Percentiles rank a stretch among this genome's conserved stretches.
Evolutionary conservation across 2,888 invertebrate species (phyloP).

Genomic region (Papilio demoleus): DNA sequence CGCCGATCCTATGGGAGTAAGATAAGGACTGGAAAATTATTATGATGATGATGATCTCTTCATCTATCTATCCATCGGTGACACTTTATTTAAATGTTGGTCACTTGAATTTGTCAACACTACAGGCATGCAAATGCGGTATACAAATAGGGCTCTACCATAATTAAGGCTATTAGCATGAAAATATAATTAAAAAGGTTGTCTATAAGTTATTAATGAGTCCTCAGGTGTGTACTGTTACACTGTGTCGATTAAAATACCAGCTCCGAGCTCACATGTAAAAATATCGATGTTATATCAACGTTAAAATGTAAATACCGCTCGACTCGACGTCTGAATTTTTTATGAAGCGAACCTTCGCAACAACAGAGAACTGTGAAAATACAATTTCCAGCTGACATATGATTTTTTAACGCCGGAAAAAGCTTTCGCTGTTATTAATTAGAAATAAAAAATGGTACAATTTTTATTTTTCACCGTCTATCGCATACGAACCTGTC

Average conservation of each 20-base stretch:
- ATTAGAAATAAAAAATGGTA: not conserved
- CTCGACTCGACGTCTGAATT: conserved; percentile 27
- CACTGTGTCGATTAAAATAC: not conserved
- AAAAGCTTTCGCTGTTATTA: conserved; percentile 15
- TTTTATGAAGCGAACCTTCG: conserved; percentile 32
- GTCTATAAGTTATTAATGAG: not conserved
- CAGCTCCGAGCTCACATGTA: conserved; percentile 8
- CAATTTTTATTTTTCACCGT: not conserved
- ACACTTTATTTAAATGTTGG: too few relatives aligned
- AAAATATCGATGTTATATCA: conserved; percentile 25
- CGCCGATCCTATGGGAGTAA: too few relatives aligned
- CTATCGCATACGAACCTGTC: too few relatives aligned
- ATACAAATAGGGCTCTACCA: too few relatives aligned
- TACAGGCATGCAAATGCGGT: too few relatives aligned
- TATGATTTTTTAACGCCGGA: conserved; percentile 25
- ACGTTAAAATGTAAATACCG: conserved; percentile 32
- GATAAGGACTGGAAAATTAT: too few relatives aligned
- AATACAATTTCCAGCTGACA: conserved; percentile 16
- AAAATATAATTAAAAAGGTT: too few relatives aligned
- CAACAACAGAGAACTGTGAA: conserved; percentile 19
- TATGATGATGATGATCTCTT: too few relatives aligned
- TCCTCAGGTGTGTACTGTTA: conserved; percentile 7
- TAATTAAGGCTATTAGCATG: too few relatives aligned
- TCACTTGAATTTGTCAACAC: too few relatives aligned
- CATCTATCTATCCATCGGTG: too few relatives aligned